Evolutionary conservation across 2,113 vertebrate genomes (phyloP).

Genomic region (Periophthalmus modestus): DNA sequence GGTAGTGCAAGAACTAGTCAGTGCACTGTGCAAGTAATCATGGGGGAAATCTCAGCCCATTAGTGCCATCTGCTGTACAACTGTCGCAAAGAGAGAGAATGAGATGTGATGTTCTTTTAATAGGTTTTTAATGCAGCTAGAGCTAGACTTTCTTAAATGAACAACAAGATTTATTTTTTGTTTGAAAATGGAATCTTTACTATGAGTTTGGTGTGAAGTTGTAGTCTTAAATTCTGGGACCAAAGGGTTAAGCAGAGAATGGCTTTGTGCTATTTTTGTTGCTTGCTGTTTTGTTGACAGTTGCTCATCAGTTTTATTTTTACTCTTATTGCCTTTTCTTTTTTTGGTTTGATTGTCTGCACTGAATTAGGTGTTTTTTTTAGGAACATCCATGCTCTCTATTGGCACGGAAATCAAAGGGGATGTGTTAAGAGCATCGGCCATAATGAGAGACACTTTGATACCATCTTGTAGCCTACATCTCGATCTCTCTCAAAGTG

Average conservation of each 20-base stretch:
- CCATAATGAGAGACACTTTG: too few species aligned
- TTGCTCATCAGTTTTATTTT: not conserved
- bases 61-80: slow-evolving; percentile 63
- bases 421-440: too few species aligned
- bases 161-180: not conserved
- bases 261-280: not conserved
- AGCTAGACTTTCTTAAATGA: not conserved
- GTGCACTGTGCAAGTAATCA: not conserved
- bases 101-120: not conserved
- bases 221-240: not conserved
- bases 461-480: too few species aligned
- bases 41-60: slow-evolving; percentile 16
- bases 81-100: slow-evolving; percentile 17
- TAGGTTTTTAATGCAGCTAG: too few species aligned
- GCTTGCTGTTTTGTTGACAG: not conserved
- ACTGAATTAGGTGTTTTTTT: not conserved
- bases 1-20: not conserved
- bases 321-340: not conserved
- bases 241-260: not conserved
- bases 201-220: too few species aligned
- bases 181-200: not conserved
- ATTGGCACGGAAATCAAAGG: too few species aligned
- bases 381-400: too few species aligned
- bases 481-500: too few species aligned
- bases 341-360: too few species aligned